Evolutionary conservation across 1,140 invertebrate species (phyloP), one percentile per base, ranked within the genome.

Genomic region (Eumaeus atala): DNA sequence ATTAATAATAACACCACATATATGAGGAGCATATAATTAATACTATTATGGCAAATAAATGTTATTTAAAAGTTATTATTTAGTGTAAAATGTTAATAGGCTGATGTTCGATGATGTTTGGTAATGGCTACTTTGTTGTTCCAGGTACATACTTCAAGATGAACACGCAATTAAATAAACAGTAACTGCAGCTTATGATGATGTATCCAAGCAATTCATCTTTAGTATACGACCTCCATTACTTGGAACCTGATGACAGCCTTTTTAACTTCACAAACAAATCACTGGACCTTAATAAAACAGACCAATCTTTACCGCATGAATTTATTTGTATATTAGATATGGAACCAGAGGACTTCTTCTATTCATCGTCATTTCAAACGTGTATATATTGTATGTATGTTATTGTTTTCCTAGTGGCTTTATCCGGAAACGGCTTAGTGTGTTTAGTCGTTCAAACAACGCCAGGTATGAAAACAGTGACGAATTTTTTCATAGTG

Each of bases 401-500:
- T 81, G 89, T 90, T 49, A 72, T 89, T 9, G 91, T 96, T 9
- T 94, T 95, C 57, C 71, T 95, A 1, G 82, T 93, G 2, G 93
- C 94, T 0, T 74, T 96, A 2, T 60, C 92, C 0, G 95, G 95
- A 1, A 96, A 96, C 75, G 91, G 91, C 10, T 89, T 95, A 1
- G 94, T 96, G 0, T 95, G 94, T 74, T 95, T 93, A 70, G 93
- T 96, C 5, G 93, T 96, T 0, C 85, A 92, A 34, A 90, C 91
- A 7, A 92, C 92, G 35, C 91, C 93, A 0, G 89, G 93, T 10
- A 96, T 96, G 94, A 90, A 93, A 56, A 96, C 94, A 0, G 94
- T 96, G 0, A 96, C 95, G 0, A 96, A 96, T 70, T 94, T 92
- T 65, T 95, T 96, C 72, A 96, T 96, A 62, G 91, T 92, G 55